These are phyloP conservation scores for Syngnathus typhle DNA, from an alignment of 2,113 vertebrate species.

Conservation along the genomic window DNA sequence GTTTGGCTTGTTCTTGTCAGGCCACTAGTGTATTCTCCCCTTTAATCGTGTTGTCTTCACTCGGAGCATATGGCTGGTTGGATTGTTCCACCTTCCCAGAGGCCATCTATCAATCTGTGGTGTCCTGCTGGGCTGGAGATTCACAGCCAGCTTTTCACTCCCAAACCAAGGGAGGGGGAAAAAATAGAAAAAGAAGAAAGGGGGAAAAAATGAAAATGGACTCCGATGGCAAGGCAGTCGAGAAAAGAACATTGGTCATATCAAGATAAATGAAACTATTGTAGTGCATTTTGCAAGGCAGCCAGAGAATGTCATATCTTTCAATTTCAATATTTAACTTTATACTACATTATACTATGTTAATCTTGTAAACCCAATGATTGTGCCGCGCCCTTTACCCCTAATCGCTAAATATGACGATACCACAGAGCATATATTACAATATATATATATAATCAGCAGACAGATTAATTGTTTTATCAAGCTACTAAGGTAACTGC, in stretches of 20 bases:
- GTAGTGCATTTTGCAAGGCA: conserved; percentile 8
- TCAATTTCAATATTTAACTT: not conserved
- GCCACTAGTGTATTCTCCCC: conserved; percentile 51
- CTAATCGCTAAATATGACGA: too few species aligned
- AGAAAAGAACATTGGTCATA: conserved; percentile 13
- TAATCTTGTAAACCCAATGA: too few species aligned
- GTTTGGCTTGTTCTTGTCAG: conserved; percentile 40
- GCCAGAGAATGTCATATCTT: conserved; percentile 2
- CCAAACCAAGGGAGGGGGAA: conserved; percentile 49
- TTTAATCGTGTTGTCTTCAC: conserved; percentile 58
- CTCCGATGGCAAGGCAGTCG: conserved; percentile 13
- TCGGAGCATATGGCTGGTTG: conserved; percentile 58
- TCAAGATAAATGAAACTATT: conserved; percentile 5
- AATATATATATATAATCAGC: too few species aligned
- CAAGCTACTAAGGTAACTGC: too few species aligned
- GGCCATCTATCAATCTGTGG: conserved; percentile 64
- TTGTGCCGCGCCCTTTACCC: too few species aligned
- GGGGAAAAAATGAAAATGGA: conserved; percentile 27
- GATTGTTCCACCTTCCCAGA: conserved; percentile 65
- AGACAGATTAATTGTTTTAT: too few species aligned
- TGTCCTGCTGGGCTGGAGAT: conserved; percentile 61
- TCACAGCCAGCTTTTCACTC: conserved; percentile 44
- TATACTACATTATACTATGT: too few species aligned
- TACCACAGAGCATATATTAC: too few species aligned
- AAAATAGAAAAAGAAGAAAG: conserved; percentile 30